Base-by-base conservation (phyloP, 53 echinoderm and acorn worm genomes). In the Antedon mediterranea region DNA sequence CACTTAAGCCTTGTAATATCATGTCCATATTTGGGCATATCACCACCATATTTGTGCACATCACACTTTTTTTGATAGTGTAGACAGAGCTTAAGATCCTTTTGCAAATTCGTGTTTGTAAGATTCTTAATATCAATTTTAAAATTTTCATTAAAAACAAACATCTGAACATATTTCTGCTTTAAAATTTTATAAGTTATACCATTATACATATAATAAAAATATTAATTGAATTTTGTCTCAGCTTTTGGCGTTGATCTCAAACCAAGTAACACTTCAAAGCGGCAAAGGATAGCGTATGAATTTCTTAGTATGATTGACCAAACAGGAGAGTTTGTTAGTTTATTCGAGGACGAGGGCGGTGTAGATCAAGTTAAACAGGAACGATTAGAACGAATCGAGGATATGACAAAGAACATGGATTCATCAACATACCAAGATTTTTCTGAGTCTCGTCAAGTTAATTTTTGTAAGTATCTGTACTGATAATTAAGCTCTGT, bases 271-370 rank as follows among this genome's bases (percentile, higher is more conserved):
- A 86, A 83, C 33, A 80, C 79, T 2, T 80, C 83, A 4, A 89
- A 89, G 31, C 80, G 98, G 20, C 79, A 88, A 23, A 90, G 88
- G 85, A 84, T 93, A 37, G 90, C 86, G 31, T 85, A 84, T 34
- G 98, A 98, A 26, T 81, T 98, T 84, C 81, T 98, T 78, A 90
- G 75, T n/a, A 84, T 83, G 43, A 93, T 98, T 43, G 98, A 98
- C 84, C 93, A 90, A 29, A 88, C 98, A 34, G 93, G 98, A 23
- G 98, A 98, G 77, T 82, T 98, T 13, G 76, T 89, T 6, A 84
- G 83, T 13, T 34, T 98, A 30, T 74, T 98, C 30, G 76, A 76
- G 7, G 98, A 98, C 0, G 74, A 71, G 0, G 97, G 92, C 11
- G 92, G 93, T n/a, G 11, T 83, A 6, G 98, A 98, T 78, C 78